Percentiles rank a stretch among this genome's conserved stretches.
phyloP scores from a whole-genome alignment of 2,797 vertebrate species.

The Amblyraja radiata region DNA sequence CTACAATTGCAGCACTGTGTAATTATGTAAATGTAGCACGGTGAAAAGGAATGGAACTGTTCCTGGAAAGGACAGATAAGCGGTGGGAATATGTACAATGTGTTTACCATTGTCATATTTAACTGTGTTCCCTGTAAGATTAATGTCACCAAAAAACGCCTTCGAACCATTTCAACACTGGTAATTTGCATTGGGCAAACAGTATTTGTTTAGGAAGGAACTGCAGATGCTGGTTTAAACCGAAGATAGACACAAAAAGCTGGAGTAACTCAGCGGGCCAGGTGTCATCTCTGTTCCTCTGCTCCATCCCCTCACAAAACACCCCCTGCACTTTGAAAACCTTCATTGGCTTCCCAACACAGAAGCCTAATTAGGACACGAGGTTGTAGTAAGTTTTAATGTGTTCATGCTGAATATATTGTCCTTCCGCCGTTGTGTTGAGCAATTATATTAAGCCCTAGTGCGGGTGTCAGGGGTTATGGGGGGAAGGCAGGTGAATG shows the following conservation, averaged over 20 bases:
- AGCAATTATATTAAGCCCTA: neutral
- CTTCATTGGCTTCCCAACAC: slow-evolving; percentile 28
- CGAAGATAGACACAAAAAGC: no score
- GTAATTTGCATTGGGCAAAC: slow-evolving; percentile 25
- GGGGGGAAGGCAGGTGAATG: no score
- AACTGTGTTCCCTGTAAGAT: slow-evolving; percentile 35
- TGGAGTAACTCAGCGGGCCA: no score
- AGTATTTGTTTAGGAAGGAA: neutral
- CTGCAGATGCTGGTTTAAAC: no score
- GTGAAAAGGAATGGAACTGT: slow-evolving; percentile 39
- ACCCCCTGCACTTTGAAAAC: slow-evolving; percentile 1
- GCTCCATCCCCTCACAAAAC: no score
- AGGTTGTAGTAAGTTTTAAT: slow-evolving; percentile 4
- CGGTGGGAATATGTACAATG: slow-evolving; percentile 37
- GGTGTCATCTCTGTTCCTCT: neutral
- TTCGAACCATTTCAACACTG: neutral
- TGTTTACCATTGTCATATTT: slow-evolving; percentile 38
- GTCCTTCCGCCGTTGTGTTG: neutral
- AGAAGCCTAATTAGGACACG: slow-evolving; percentile 4
- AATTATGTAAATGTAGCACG: slow-evolving; percentile 46
- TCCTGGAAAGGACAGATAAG: slow-evolving; percentile 47
- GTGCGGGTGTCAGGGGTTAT: no score
- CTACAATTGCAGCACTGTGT: slow-evolving; percentile 38
- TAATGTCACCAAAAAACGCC: slow-evolving; percentile 16
- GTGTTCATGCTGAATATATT: slow-evolving; percentile 11